phyloP scores from a whole-genome alignment of 92 coral and sea anemone genomes.

The Galaxea fascicularis region DNA sequence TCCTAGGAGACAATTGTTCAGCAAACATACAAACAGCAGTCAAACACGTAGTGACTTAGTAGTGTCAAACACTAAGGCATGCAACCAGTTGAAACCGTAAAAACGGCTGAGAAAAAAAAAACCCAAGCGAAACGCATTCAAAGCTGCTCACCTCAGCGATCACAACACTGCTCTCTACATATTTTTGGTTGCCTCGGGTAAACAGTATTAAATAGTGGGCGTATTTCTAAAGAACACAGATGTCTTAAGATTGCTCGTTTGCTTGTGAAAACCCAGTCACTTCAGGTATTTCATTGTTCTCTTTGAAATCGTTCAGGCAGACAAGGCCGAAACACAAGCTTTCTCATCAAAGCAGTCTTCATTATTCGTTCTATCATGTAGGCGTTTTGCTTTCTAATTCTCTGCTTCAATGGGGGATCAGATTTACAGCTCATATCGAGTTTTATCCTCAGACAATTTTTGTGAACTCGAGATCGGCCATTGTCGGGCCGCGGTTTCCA shows the following conservation, averaged over 20 bases:
- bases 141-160: background rate
- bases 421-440: no score
- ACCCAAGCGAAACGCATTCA: background rate
- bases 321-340: background rate
- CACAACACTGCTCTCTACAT: background rate
- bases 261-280: constrained; percentile 24
- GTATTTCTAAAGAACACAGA: constrained; percentile 23
- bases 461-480: no score
- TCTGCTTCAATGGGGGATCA: no score
- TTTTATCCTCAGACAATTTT: no score
- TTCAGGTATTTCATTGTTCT: constrained; percentile 32
- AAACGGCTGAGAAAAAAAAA: background rate
- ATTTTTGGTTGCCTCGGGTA: background rate
- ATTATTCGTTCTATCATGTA: background rate
- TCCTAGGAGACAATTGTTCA: constrained; percentile 12
- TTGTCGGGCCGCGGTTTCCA: no score
- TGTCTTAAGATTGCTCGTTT: background rate
- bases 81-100: background rate
- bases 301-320: background rate
- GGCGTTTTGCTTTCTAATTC: background rate
- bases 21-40: constrained; percentile 2
- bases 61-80: background rate
- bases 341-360: background rate
- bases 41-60: background rate
- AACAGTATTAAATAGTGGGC: constrained; percentile 13